Base-by-base conservation (phyloP, 2,888 invertebrate genomes). In the Sceliomorpha sp. region DNA sequence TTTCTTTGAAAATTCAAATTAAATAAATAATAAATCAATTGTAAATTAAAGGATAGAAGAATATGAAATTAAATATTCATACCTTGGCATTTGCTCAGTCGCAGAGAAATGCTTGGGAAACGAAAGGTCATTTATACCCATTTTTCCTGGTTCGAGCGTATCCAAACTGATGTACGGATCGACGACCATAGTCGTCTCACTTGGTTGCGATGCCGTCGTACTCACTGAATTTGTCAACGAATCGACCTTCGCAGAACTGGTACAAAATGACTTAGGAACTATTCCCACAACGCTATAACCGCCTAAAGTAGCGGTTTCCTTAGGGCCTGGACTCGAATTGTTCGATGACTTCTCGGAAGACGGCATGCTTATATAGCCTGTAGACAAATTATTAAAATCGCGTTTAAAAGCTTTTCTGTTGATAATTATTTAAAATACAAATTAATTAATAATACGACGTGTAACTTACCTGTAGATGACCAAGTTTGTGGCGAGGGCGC, bases 311-410 rank as follows among this genome's bases (percentile, higher is more conserved):
- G 69, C 13, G 2, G 62, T 60, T 47, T 85, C 83, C 13, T 83
- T 80, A n/a, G 83, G 80, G 36, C 81, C 74, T 10, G 86, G 85
- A 37, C 85, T 87, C 5, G 87, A 81, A 59, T 81, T 85, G 15
- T 74, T 81, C 3, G 83, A 82, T 27, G 84, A 66, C 53, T 86
- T 86, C 34, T 88, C 87, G 0, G 82, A 80, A 7, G 83, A 82
- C 8, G 83, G 80, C 84, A 85, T 85, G 44, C 83, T 85, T 51
- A 85, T 82, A 71, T 85, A 85, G n/a, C 80, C 80, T 59, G 45
- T 5, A n/a, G n/a, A 3, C 24, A 6, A 24, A 36, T 47, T 45
- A 1, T 13, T 45, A 9, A 13, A 29, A 24, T 27, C 10, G 8
- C 1, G 27, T 20, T 15, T 2, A n/a, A 17, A 39, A 13, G 7